phyloP scores from a whole-genome alignment of 2,888 invertebrate species.

The Furcula furcula region DNA sequence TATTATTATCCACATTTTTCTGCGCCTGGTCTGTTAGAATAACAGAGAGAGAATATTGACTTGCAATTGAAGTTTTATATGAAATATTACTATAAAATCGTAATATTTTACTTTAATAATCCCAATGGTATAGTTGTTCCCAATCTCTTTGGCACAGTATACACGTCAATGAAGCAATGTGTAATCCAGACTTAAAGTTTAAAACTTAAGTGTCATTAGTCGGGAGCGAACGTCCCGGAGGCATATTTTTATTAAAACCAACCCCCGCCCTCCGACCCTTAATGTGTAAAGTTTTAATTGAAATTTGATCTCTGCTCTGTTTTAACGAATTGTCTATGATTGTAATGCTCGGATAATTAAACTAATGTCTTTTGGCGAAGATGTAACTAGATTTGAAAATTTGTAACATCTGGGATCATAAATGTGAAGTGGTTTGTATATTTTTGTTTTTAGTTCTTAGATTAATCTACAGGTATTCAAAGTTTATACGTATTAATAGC shows the following conservation, averaged over 20 bases:
- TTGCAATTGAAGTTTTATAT: too few species aligned
- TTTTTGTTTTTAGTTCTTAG: too few species aligned
- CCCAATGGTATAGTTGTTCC: constrained; percentile 1
- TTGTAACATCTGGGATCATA: not conserved
- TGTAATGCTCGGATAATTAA: constrained; percentile 26
- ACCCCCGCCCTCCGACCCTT: constrained; percentile 38
- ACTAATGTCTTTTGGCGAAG: constrained; percentile 20
- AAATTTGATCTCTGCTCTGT: constrained; percentile 61
- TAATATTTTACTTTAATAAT: too few species aligned
- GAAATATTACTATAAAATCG: too few species aligned
- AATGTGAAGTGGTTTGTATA: not conserved
- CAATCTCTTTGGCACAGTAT: constrained; percentile 1
- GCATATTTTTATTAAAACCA: constrained; percentile 64
- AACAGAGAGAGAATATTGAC: too few species aligned
- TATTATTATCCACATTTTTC: too few species aligned
- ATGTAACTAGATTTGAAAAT: constrained; percentile 6
- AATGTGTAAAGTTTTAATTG: constrained; percentile 73
- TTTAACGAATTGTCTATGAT: constrained; percentile 28
- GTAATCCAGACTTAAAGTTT: constrained; percentile 20
- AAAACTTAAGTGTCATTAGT: constrained; percentile 31
- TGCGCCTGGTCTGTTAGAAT: too few species aligned
- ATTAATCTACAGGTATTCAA: too few species aligned
- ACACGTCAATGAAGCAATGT: constrained; percentile 5
- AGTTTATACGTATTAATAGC: too few species aligned
- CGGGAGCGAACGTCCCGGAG: constrained; percentile 40